phyloP scores from a whole-genome alignment of 2,888 invertebrate species.

The Papilio demoleus region DNA sequence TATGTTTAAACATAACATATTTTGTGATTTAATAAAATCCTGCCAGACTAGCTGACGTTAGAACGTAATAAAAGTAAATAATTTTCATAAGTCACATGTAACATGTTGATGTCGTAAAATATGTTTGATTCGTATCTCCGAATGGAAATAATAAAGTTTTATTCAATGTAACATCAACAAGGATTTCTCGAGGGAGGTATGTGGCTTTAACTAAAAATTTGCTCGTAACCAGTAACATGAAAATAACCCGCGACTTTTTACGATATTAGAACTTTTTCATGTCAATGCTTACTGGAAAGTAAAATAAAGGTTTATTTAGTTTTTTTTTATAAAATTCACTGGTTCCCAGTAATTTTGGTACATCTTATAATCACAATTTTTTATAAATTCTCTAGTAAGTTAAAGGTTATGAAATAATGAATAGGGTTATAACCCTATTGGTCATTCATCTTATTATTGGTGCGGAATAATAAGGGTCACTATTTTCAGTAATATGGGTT shows the following conservation, averaged over 20 bases:
- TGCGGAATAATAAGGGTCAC: too few species aligned
- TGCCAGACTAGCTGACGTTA: background rate
- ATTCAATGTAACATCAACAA: constrained; percentile 36
- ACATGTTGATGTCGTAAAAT: constrained; percentile 5
- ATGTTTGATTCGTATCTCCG: constrained; percentile 17
- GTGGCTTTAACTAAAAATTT: constrained; percentile 35
- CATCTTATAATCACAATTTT: background rate
- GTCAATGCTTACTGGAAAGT: constrained; percentile 24
- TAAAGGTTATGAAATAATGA: too few species aligned
- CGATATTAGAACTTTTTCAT: constrained; percentile 38
- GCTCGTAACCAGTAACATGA: constrained; percentile 35
- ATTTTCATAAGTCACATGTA: constrained; percentile 10
- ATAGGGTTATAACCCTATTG: too few species aligned
- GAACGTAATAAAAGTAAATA: constrained; percentile 5
- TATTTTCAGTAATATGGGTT: too few species aligned
- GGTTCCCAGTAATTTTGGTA: too few species aligned
- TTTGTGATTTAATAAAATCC: background rate
- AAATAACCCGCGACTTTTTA: constrained; percentile 37
- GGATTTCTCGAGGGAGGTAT: constrained; percentile 37
- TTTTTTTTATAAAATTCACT: background rate
- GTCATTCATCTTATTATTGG: too few species aligned
- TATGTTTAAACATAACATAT: background rate
- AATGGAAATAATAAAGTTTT: constrained; percentile 30
- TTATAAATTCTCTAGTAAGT: background rate
- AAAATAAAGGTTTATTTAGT: constrained; percentile 7